Percentiles rank a stretch among this genome's conserved stretches.
Conservation (phyloP, 53 echinoderm and acorn worm species). For the Paracentrotus lividus region DNA sequence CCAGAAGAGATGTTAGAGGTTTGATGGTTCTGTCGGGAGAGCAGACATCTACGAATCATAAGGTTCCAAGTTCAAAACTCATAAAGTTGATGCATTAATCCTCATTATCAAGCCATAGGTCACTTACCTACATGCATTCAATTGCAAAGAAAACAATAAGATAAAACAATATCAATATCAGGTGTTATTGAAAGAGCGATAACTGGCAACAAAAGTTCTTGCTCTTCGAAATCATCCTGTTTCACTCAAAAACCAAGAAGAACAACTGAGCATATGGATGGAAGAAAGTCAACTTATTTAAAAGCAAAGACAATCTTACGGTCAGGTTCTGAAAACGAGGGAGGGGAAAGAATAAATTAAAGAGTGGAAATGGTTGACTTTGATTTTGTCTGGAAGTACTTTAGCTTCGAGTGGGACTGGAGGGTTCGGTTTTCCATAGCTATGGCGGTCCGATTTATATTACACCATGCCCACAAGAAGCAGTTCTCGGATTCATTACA, state of each 20-base stretch:
- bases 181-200: too few relatives aligned
- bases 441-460: constrained; percentile 43
- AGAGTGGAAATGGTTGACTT: background rate
- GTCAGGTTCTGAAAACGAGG: constrained; percentile 11
- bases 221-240: background rate
- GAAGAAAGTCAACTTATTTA: constrained; percentile 23
- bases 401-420: background rate
- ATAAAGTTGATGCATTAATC: too few relatives aligned
- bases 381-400: background rate
- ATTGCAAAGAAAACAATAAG: too few relatives aligned
- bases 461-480: background rate
- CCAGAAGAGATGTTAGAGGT: too few relatives aligned
- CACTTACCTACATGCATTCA: too few relatives aligned
- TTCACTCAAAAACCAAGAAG: background rate
- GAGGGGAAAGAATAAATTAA: constrained; percentile 55
- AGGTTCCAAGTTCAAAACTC: too few relatives aligned
- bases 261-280: background rate
- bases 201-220: background rate
- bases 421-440: background rate
- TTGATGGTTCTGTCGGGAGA: too few relatives aligned
- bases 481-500: constrained; percentile 36
- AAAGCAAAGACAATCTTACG: constrained; percentile 45
- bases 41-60: too few relatives aligned
- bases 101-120: too few relatives aligned
- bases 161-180: too few relatives aligned